Conservation (phyloP, 2,888 invertebrate species). For the Ditula angustiorana region DNA sequence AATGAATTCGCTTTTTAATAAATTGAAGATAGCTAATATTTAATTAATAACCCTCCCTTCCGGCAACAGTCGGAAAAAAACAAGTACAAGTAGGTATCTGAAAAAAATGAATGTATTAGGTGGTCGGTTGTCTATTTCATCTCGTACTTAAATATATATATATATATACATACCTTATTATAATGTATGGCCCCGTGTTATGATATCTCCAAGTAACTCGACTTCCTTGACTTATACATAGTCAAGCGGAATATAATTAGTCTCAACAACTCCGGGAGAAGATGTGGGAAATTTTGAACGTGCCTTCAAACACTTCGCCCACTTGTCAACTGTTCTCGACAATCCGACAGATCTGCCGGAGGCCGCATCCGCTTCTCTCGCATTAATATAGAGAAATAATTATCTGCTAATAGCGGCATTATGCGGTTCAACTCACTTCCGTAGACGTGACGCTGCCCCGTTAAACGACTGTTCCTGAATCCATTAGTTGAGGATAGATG, state of each 20-base stretch:
- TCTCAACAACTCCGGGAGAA: slow-evolving; percentile 6
- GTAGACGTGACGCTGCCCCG: slow-evolving; percentile 12
- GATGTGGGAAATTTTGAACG: not conserved
- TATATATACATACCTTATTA: too few species aligned
- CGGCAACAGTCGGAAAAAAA: too few species aligned
- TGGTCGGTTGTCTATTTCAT: too few species aligned
- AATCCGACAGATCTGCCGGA: slow-evolving; percentile 23
- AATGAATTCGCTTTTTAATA: too few species aligned
- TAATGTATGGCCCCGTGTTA: too few species aligned
- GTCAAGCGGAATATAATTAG: slow-evolving; percentile 17
- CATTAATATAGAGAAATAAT: slow-evolving; percentile 21
- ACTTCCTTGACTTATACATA: slow-evolving; percentile 3
- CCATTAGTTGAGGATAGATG: not conserved
- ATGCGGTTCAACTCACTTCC: slow-evolving; percentile 22
- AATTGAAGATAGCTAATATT: too few species aligned
- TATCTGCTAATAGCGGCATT: slow-evolving; percentile 15
- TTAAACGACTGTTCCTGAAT: not conserved
- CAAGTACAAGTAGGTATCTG: too few species aligned
- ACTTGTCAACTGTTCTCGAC: slow-evolving; percentile 26
- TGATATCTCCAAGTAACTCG: not conserved
- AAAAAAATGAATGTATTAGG: too few species aligned
- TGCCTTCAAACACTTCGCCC: slow-evolving; percentile 1
- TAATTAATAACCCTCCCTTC: too few species aligned
- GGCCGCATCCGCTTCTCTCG: slow-evolving; percentile 14
- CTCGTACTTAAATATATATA: too few species aligned